A percentile compares a stretch with the other conserved stretches of the same genome.
phyloP scores from a whole-genome alignment of 2,888 invertebrate genomes.

The Lasioglossum zephyrum region DNA sequence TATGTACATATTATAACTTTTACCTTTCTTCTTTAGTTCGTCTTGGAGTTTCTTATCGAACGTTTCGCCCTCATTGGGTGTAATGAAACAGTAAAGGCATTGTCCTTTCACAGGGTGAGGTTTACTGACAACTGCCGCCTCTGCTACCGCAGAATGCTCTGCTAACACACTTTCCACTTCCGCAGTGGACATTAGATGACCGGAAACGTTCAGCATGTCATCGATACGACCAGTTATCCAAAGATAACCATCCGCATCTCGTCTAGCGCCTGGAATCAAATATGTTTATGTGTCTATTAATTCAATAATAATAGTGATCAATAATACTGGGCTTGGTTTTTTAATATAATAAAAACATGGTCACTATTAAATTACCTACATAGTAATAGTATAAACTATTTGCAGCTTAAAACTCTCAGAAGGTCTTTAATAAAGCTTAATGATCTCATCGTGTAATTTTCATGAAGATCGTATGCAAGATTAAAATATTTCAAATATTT shows the following conservation, averaged over 20 bases:
- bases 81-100: slow-evolving; percentile 98
- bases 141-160: slow-evolving; percentile 92
- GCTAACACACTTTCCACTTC: slow-evolving; percentile 95
- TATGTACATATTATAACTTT: background rate
- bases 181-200: slow-evolving; percentile 98
- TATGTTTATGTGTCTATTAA: background rate
- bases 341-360: background rate
- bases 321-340: background rate
- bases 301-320: background rate
- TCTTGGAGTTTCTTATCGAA: slow-evolving; percentile 90
- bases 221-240: slow-evolving; percentile 99
- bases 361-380: background rate
- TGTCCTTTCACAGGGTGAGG: slow-evolving; percentile 98
- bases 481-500: background rate
- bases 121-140: slow-evolving; percentile 98
- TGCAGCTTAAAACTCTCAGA: background rate
- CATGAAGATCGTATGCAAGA: too few species aligned
- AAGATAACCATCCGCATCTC: slow-evolving; percentile 97
- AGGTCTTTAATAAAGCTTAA: background rate
- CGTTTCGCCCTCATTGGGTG: slow-evolving; percentile 91
- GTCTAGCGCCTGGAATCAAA: slow-evolving; percentile 89
- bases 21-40: slow-evolving; percentile 89
- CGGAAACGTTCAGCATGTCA: slow-evolving; percentile 99
- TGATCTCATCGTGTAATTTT: background rate
- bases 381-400: background rate